A percentile compares a stretch with the other conserved stretches of the same genome.
Evolutionary conservation across 2,797 vertebrate species (phyloP).

Genomic region (Tarsius wallacei): DNA sequence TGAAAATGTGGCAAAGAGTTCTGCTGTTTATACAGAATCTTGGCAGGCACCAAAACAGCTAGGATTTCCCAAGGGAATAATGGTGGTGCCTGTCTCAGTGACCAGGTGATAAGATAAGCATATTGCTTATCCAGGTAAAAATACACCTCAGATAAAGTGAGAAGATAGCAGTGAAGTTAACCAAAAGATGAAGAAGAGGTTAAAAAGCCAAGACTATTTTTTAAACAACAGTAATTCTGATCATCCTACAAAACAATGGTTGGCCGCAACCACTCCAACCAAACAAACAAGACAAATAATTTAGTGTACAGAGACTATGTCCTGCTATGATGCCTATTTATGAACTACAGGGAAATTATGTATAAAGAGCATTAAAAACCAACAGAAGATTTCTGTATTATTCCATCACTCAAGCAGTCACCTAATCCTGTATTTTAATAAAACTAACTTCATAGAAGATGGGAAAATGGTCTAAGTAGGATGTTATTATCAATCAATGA

Average conservation of each 20-base stretch:
- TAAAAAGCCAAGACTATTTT: not conserved
- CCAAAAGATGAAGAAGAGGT: not conserved
- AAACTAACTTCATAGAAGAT: not conserved
- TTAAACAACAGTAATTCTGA: not conserved
- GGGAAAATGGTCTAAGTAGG: not conserved
- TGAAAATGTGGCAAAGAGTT: not conserved
- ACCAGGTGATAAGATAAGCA: not conserved
- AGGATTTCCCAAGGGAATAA: not conserved
- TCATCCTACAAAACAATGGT: not conserved
- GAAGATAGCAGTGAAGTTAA: not conserved
- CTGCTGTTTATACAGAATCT: not conserved
- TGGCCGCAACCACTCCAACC: not conserved
- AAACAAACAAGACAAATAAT: not conserved
- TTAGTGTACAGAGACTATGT: not conserved
- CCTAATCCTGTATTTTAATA: not conserved
- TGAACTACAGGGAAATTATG: not conserved
- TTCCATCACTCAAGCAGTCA: not conserved
- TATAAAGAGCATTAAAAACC: conserved; percentile 6
- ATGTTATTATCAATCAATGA: not conserved
- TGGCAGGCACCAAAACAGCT: not conserved
- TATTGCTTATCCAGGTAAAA: not conserved
- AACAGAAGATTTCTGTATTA: not conserved
- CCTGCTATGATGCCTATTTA: not conserved
- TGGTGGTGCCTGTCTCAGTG: too few species aligned
- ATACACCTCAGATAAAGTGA: not conserved